Evolutionary conservation across 2,797 vertebrate genomes (phyloP), one percentile per base, ranked within the genome.

Genomic region (Leuciscus waleckii): DNA sequence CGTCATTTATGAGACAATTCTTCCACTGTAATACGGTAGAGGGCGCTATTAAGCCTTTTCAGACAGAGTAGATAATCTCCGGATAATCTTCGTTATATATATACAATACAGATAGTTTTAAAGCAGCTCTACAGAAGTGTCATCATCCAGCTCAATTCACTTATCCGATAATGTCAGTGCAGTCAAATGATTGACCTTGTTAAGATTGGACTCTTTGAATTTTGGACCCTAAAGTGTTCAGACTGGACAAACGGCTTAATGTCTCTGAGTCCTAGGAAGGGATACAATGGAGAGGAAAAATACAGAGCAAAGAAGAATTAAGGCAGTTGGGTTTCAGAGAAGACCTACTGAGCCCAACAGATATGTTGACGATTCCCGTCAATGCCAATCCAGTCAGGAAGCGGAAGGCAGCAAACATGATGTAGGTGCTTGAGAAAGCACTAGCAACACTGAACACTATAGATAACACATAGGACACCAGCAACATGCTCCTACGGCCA

Each of bases 331-430:
- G 5, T 23, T 77, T 29, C 35, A 35, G 35, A 63, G 5, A 14
- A 49, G 13, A 88, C 93, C 92, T 86, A 95, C 94, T 89, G 70
- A 96, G 93, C 46, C 93, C 92, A 0, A 91, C 0, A 0, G 93
- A 86, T 56, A 85, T 92, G 51, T 91, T 85, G 87, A 73, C 56
- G 83, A 95, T 93, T 51, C 95, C 95, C 0, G 92, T 86, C 70
- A 95, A 84, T 26, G 89, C 89, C 6, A 95, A 87, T 23, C 95
- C 95, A 0, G 93, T 94, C 58, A 95, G 81, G 35, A 95, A 95
- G 4, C 94, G 92, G 58, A 94, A 89, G 16, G 88, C 90, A 0
- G 89, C 89, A 67, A 95, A 95, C 92, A 91, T 29, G 9, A 82
- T 2, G 84, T 90, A 95, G 70, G 92, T 94, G 69, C 88, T 92